Evolutionary conservation across 1,140 invertebrate species (phyloP), one percentile per base, ranked within the genome.

Genomic region (Acyrthosiphon pisum): DNA sequence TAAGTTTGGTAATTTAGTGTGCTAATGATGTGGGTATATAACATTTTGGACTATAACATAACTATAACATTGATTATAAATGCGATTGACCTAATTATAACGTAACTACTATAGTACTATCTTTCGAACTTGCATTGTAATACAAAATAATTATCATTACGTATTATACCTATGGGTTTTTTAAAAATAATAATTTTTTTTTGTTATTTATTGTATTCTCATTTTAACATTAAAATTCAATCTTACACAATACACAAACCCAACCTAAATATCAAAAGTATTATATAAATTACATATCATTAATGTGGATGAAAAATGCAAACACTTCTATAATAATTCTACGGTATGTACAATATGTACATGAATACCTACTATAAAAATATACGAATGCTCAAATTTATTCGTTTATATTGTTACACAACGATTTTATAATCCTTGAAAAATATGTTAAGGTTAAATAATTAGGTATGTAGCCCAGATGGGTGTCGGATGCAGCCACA

Each of bases 371-470:
- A 20, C 6, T 11, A 37, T 23, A 88, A 26, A n/a, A n/a, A n/a
- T 48, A 48, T 20, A 26, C 30, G 14, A 48, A 26, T 35, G 23
- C 6, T 37, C 48, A 35, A 50, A 41, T 88, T n/a, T 88, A 35
- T 50, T 88, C n/a, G 30, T 50, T 50, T 37, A 35, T 30, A 26
- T 44, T 11, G n/a, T 35, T 53, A 53, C 48, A 37, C 48, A 48
- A 37, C 20, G 23, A 68, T 90, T 90, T 35, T 56, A 68, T 90
- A 90, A 90, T 68, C 53, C 89, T 60, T 23, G 11, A 68, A 68
- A 89, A 41, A 60, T 44, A n/a, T 60, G 22, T 90, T 60, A 18
- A 60, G 37, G 14, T 89, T 53, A 89, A 89, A 89, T 89, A 26
- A 90, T 26, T 23, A 26, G 53, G 53, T 41, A 35, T 68, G 41